Evolutionary conservation across 2,888 invertebrate genomes (phyloP), one percentile per base, ranked within the genome.

Genomic region (Aleiodes testaceus): DNA sequence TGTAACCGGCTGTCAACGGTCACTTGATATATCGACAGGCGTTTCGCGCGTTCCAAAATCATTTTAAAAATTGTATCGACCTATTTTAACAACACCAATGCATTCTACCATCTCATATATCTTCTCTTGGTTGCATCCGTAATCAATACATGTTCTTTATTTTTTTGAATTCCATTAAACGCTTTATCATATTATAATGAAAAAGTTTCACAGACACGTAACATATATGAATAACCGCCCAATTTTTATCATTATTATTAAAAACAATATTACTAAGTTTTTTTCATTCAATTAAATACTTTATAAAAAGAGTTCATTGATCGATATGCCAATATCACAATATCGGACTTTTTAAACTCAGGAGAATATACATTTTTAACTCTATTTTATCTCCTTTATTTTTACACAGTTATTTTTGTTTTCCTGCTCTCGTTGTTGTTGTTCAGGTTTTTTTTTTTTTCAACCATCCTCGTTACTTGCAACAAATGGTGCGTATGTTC

Each of bases 21-120:
- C 49, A 50, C 36, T 49, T 70, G 70, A 64, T 70, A 53, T 70
- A 70, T 70, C 50, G 70, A 70, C 70, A 65, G 30, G 47, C 22
- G 26, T 52, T 65, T 55, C 47, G 30, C 53, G 30, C 30, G 30
- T 70, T 47, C 26, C 47, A 20, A 65, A 65, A 70, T 65, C 16
- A 64, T 45, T 70, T 69, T 50, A 69, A 69, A 66, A 47, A 42
- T 61, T 52, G 45, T 64, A 69, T 53, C 36, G 52, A 69, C 44
- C 63, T 69, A 64, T 59, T 59, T 59, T 59, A 36, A 59, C 36
- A 59, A 59, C 6, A 16, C 55, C 16, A 12, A 20, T 44, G 45
- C 49, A 42, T 18, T 22, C 1, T 42, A 16, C 16, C 16, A 18
- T 42, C n/a, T n/a, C 7, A 42, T 59, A 59, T 36, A 59, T 59